Base-by-base conservation (phyloP, 2,888 invertebrate species). In the Aethes cnicana region DNA sequence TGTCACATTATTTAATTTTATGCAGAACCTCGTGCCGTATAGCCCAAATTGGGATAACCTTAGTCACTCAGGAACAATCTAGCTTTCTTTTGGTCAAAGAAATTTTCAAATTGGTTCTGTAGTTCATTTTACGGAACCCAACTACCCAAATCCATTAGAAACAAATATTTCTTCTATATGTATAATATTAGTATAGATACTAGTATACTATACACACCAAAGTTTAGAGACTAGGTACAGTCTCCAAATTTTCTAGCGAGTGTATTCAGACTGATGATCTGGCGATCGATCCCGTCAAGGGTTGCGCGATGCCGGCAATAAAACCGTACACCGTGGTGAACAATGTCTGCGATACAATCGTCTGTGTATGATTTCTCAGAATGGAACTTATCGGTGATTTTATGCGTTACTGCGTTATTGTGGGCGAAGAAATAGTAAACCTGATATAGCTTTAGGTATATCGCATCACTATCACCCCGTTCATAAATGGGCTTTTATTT, bases 281-380 rank as follows among this genome's bases (percentile, higher is more conserved):
- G 14, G 8, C 16, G 7, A 17, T 11, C 7, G 25, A 17, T 11
- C 3, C 42, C 20, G 42, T n/a, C 12, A 11, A 7, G 7, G 8
- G 8, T 18, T 32, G 23, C 20, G 11, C 23, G 32, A 9, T 21
- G 21, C 39, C 59, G 59, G 59, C 66, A 69, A 70, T 77, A 72
- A 77, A 78, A 74, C 17, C 16, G 16, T 71, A 69, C 69, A 69
- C 71, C 69, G 74, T 73, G 72, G 66, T 65, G 65, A 64, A 66
- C 62, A 67, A 74, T 64, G 64, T 66, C 64, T 64, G 59, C 60
- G 63, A 52, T 50, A 43, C 42, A 56, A 58, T 57, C 54, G 46
- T 7, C 4, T 5, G n/a, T 39, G 26, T 48, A 65, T 62, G 59
- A 63, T 68, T 69, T 68, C 68, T 62, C 58, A 60, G 70, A 73